Conservation (phyloP, 2,113 vertebrate genomes). For the Centropus bengalensis region DNA sequence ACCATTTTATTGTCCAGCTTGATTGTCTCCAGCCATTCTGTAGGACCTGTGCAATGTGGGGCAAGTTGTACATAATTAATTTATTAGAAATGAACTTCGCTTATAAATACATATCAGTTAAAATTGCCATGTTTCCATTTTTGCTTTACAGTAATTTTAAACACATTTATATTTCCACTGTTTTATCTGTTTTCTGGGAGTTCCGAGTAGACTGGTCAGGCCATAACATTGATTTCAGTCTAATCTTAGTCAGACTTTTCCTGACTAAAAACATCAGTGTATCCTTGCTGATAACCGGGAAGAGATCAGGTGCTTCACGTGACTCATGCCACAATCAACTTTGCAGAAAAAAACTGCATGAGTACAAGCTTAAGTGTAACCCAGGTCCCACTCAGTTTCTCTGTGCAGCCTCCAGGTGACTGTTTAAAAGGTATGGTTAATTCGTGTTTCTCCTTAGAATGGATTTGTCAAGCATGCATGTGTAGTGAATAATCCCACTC, state of each 20-base stretch:
- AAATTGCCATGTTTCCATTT: not conserved
- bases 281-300: not conserved
- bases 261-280: not conserved
- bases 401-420: not conserved
- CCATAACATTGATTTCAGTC: not conserved
- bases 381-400: not conserved
- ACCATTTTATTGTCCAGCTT: not conserved
- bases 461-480: not conserved
- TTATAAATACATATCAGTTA: not conserved
- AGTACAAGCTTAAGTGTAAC: not conserved
- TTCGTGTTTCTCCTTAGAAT: not conserved
- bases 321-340: fast-evolving
- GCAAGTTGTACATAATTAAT: not conserved
- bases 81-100: not conserved
- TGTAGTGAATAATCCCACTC: fast-evolving
- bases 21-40: not conserved
- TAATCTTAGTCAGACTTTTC: not conserved
- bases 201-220: not conserved
- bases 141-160: not conserved
- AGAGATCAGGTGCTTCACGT: fast-evolving
- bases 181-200: not conserved
- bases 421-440: not conserved
- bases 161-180: not conserved
- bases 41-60: not conserved
- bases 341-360: not conserved